phyloP scores from a whole-genome alignment of 2,888 invertebrate species.

The Orthonychiurus folsomi region DNA sequence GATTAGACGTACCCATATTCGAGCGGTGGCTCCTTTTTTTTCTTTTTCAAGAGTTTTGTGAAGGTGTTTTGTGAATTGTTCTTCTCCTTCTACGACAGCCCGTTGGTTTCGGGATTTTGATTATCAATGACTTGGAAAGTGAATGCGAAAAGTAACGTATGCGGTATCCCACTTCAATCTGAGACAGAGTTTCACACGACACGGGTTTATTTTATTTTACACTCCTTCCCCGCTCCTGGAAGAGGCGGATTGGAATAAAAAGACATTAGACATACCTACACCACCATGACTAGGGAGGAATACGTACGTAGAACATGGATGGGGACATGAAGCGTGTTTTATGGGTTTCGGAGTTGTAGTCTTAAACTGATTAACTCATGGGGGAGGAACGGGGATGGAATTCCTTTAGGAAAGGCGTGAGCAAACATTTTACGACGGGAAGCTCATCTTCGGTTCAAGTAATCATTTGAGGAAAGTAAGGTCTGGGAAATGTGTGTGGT shows the following conservation, averaged over 20 bases:
- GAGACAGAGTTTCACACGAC: too few relatives aligned
- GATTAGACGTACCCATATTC: background rate
- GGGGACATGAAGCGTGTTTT: too few relatives aligned
- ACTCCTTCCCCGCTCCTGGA: too few relatives aligned
- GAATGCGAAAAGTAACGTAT: background rate
- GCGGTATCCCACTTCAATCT: too few relatives aligned
- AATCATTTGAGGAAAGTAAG: background rate
- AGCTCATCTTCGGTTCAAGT: background rate
- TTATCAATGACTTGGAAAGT: constrained; percentile 16
- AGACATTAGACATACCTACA: too few relatives aligned
- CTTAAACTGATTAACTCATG: background rate
- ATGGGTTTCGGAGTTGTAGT: too few relatives aligned
- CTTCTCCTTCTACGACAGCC: background rate
- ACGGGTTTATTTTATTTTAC: too few relatives aligned
- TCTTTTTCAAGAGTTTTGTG: background rate
- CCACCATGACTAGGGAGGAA: too few relatives aligned
- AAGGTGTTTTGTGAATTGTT: too few relatives aligned
- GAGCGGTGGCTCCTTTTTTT: background rate
- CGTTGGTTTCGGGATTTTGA: background rate
- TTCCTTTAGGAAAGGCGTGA: too few relatives aligned
- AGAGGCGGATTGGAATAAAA: too few relatives aligned
- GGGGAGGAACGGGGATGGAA: background rate
- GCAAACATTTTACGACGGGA: background rate
- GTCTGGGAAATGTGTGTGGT: background rate
- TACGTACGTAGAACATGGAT: too few relatives aligned